Evolutionary conservation across 30 jellyfish, hydroid and myxozoan genomes (phyloP).

Genomic region (Euphysa ruthae): DNA sequence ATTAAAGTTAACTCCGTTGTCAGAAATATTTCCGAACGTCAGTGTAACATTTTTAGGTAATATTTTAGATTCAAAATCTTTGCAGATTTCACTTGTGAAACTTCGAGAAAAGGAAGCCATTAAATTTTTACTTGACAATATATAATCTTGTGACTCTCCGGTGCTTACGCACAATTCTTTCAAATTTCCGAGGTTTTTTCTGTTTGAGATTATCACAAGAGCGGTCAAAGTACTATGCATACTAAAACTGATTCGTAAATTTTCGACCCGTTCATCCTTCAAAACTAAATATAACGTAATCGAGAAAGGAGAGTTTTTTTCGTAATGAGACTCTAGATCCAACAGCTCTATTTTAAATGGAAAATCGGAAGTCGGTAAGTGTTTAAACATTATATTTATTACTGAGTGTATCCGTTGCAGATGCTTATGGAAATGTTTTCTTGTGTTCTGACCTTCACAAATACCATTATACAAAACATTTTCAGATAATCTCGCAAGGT

Average conservation of each 20-base stretch:
- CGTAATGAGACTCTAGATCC: slow-evolving; percentile 27
- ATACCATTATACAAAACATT: slow-evolving; percentile 11
- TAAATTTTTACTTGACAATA: slow-evolving; percentile 63
- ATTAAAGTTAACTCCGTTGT: slow-evolving; percentile 24
- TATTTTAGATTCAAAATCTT: background rate
- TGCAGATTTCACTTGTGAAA: slow-evolving; percentile 9
- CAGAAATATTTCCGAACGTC: slow-evolving; percentile 24
- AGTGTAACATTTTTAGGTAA: slow-evolving; percentile 53
- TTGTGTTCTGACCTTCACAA: slow-evolving; percentile 50
- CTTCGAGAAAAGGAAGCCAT: slow-evolving; percentile 61
- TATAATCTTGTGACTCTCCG: background rate
- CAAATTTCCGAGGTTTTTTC: slow-evolving; percentile 12
- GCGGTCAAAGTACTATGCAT: slow-evolving; percentile 24
- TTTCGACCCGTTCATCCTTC: slow-evolving; percentile 1
- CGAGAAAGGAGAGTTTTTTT: slow-evolving; percentile 33
- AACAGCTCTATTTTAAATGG: slow-evolving; percentile 45
- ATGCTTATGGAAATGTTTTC: slow-evolving; percentile 17
- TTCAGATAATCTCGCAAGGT: background rate
- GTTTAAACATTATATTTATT: slow-evolving; percentile 28
- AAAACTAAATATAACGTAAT: slow-evolving; percentile 45
- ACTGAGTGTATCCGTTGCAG: slow-evolving; percentile 38
- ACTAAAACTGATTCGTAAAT: slow-evolving; percentile 22
- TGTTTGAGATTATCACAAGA: slow-evolving; percentile 13
- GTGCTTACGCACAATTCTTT: slow-evolving; percentile 50
- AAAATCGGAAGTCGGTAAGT: slow-evolving; percentile 31